These are phyloP conservation scores for Melanostoma scalare DNA, from an alignment of 2,888 invertebrate species.

Conservation along the genomic window DNA sequence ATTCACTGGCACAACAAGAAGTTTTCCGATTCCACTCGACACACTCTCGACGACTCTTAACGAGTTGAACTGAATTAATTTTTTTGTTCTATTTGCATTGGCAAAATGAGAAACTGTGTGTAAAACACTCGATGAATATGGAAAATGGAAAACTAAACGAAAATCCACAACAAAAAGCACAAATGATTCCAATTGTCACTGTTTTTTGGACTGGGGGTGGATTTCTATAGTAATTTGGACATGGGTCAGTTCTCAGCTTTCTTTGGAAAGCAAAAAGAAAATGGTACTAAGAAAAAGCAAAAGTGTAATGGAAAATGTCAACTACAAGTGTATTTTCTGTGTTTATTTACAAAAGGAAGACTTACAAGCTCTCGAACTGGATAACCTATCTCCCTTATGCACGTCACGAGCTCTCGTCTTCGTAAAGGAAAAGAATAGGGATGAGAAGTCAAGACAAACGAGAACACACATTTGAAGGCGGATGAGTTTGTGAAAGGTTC, in stretches of 20 bases:
- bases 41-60: slow-evolving; percentile 53
- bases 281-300: background rate
- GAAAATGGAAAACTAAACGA: slow-evolving; percentile 28
- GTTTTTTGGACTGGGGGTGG: background rate
- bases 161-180: slow-evolving; percentile 29
- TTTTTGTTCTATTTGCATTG: slow-evolving; percentile 23
- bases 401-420: too few relatives aligned
- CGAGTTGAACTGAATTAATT: slow-evolving; percentile 50
- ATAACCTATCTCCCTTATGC: background rate
- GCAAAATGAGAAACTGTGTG: slow-evolving; percentile 27
- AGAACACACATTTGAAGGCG: background rate
- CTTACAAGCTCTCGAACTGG: slow-evolving; percentile 61
- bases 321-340: slow-evolving; percentile 27
- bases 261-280: background rate
- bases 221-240: slow-evolving; percentile 4
- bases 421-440: background rate
- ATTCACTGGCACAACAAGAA: background rate
- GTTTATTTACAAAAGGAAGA: slow-evolving; percentile 38
- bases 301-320: slow-evolving; percentile 49
- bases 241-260: slow-evolving; percentile 32
- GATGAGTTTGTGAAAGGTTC: too few relatives aligned
- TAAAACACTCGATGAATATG: slow-evolving; percentile 1
- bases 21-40: slow-evolving; percentile 39
- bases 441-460: background rate
- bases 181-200: slow-evolving; percentile 2